phyloP scores from a whole-genome alignment of 30 jellyfish, hydroid and myxozoan species.

The Phacellophora camtschatica region DNA sequence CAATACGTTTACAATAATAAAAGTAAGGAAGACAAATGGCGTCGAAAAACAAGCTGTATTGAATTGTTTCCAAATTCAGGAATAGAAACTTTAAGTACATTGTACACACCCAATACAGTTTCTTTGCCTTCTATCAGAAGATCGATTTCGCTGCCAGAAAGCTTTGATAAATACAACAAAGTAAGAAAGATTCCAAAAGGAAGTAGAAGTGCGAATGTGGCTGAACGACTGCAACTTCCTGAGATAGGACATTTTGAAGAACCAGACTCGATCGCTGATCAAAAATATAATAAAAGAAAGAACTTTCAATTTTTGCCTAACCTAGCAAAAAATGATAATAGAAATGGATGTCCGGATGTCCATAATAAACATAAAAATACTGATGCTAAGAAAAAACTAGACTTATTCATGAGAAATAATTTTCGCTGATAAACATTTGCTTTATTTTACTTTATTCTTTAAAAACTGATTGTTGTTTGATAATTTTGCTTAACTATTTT shows the following conservation, averaged over 20 bases:
- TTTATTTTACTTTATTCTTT: too few relatives aligned
- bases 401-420: constrained; percentile 41
- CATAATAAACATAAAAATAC: constrained; percentile 6
- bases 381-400: constrained; percentile 18
- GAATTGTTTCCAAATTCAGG: constrained; percentile 22
- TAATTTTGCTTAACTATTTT: too few relatives aligned
- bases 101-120: neutral
- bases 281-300: neutral
- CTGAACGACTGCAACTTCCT: constrained; percentile 58
- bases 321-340: constrained; percentile 18
- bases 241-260: constrained; percentile 7
- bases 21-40: constrained; percentile 1
- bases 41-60: constrained; percentile 53
- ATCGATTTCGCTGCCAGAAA: constrained; percentile 66
- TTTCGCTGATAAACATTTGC: constrained; percentile 11
- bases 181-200: constrained; percentile 43
- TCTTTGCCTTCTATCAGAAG: constrained; percentile 34
- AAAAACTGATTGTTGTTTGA: too few relatives aligned
- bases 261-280: neutral
- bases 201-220: constrained; percentile 64
- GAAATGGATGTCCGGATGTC: constrained; percentile 11
- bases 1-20: neutral
- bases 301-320: constrained; percentile 34
- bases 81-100: neutral
- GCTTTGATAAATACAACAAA: constrained; percentile 21